Evolutionary conservation across 2,888 invertebrate genomes (phyloP), one percentile per base, ranked within the genome.

Genomic region (Zhuqinia jingwanae): DNA sequence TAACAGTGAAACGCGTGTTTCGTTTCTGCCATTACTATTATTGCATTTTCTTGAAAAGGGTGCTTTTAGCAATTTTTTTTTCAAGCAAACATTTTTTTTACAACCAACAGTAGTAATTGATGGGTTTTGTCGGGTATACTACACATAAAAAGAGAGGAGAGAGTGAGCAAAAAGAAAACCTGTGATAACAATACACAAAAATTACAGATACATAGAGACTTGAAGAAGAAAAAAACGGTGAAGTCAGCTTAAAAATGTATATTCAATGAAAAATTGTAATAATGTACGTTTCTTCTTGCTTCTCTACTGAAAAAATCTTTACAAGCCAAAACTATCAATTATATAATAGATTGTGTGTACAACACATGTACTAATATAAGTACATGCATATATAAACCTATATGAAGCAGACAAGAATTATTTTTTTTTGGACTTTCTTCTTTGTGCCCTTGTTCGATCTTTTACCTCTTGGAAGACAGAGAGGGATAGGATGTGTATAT

Each of bases 391-490:
- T n/a, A n/a, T n/a, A n/a, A n/a, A n/a, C n/a, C n/a, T n/a, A n/a
- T n/a, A n/a, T n/a, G n/a, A n/a, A n/a, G n/a, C n/a, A n/a, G n/a
- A n/a, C 22, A 25, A n/a, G 58, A 30, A 63, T 5, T 25, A 50
- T 50, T 15, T 15, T 42, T 8, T 42, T n/a, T 50, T 50, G 50
- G 8, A 36, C 65, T 65, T 65, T 65, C 65, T 42, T 36, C 65
- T 30, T 65, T 63, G 36, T 42, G 65, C 65, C 65, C 42, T 65
- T 65, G 65, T 65, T 65, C 65, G 65, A 65, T 65, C 17, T 42
- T 63, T 63, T 27, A 15, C 63, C 15, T 65, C 20, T 30, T 65
- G 8, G 17, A 11, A 20, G 20, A 0, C 22, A 30, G 53, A 56
- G 22, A 36, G 8, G 30, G 15, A 63, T n/a, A n/a, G n/a, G 15